phyloP scores from a whole-genome alignment of 2,797 vertebrate genomes.

The Coregonus ussuriensis region DNA sequence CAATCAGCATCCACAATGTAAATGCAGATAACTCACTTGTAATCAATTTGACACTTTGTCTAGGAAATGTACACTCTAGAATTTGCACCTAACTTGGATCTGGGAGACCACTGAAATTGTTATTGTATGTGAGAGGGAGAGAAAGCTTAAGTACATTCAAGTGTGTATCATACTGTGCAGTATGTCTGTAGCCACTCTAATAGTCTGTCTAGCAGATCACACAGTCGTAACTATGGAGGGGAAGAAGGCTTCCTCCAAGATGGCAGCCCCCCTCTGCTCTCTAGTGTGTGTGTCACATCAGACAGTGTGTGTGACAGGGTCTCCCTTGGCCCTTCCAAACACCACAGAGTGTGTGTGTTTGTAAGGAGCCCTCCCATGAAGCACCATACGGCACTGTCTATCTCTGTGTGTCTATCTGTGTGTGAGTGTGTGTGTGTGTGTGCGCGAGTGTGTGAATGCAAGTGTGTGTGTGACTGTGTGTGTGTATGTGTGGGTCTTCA shows the following conservation, averaged over 20 bases:
- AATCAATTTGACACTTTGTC: background rate
- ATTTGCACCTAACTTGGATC: background rate
- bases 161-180: background rate
- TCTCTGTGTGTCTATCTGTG: background rate
- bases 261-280: constrained; percentile 61
- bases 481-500: constrained; percentile 40
- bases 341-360: background rate
- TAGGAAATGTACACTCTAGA: background rate
- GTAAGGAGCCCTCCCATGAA: constrained; percentile 1
- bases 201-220: constrained; percentile 34
- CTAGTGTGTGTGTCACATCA: constrained; percentile 63
- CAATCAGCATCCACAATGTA: background rate
- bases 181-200: background rate
- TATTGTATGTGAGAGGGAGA: background rate
- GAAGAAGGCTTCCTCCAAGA: constrained; percentile 48
- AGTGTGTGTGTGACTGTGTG: background rate
- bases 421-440: background rate
- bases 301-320: constrained; percentile 58
- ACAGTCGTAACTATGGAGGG: constrained; percentile 44
- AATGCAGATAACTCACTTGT: background rate
- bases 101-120: background rate
- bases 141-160: background rate
- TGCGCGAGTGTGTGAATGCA: background rate
- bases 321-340: constrained; percentile 51
- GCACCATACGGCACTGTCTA: background rate